Conservation (phyloP, 2,888 invertebrate species). For the Drosophila sordidula region DNA sequence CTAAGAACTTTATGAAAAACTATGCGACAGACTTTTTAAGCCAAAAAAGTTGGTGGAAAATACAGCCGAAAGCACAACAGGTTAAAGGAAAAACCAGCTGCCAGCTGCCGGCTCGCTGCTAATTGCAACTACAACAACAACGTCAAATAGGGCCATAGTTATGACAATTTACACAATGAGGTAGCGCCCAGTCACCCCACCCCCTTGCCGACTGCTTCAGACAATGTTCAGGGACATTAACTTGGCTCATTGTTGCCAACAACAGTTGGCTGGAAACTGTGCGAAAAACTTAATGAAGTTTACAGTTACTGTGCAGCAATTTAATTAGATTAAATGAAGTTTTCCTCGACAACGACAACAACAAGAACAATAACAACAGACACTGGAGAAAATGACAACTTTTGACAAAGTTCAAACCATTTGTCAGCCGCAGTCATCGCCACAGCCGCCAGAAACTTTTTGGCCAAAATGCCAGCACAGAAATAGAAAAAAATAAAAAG, state of each 20-base stretch:
- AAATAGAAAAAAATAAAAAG: constrained; percentile 2
- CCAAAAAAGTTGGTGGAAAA: constrained; percentile 30
- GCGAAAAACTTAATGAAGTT: constrained; percentile 59
- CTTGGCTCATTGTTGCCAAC: constrained; percentile 51
- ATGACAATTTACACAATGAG: constrained; percentile 63
- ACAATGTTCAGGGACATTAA: constrained; percentile 64
- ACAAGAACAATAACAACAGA: constrained; percentile 10
- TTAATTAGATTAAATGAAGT: constrained; percentile 68
- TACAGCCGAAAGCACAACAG: constrained; percentile 52
- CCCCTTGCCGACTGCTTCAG: not conserved
- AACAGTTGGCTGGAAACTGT: constrained; percentile 31
- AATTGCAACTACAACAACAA: constrained; percentile 49
- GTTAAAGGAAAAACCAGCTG: constrained; percentile 45
- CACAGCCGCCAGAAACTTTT: constrained; percentile 38
- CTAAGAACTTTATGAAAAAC: constrained; percentile 33
- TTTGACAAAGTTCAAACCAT: constrained; percentile 57
- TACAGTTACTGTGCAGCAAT: constrained; percentile 53
- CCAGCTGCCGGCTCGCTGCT: constrained; percentile 37
- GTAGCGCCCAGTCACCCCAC: not conserved
- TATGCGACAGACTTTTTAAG: constrained; percentile 35
- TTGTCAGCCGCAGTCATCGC: constrained; percentile 58
- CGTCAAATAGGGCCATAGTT: constrained; percentile 39
- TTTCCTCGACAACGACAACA: constrained; percentile 27
- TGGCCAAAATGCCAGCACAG: constrained; percentile 22
- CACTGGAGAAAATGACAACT: constrained; percentile 16